Conservation (phyloP, 2,888 invertebrate genomes). For the Disparrhopalites patrizii region DNA sequence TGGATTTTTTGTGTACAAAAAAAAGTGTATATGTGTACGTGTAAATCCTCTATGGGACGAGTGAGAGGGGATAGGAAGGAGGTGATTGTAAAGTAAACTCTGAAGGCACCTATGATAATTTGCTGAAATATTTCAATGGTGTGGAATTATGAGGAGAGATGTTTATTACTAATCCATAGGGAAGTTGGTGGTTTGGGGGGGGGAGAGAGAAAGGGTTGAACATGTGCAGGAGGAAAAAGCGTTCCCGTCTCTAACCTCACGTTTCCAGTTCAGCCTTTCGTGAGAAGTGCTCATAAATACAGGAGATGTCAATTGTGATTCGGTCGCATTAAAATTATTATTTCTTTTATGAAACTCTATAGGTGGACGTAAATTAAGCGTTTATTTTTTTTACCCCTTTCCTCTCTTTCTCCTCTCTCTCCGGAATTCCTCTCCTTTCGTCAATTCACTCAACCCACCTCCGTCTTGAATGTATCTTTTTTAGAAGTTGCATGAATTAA, state of each 20-base stretch:
- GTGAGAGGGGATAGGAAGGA: background rate
- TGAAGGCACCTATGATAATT: background rate
- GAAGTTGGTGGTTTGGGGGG: too few relatives aligned
- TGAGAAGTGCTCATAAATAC: constrained; percentile 35
- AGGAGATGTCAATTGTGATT: constrained; percentile 33
- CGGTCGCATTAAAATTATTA: constrained; percentile 32
- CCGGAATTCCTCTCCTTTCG: too few relatives aligned
- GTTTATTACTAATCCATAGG: background rate
- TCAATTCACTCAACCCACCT: background rate
- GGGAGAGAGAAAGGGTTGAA: too few relatives aligned
- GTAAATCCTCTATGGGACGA: background rate
- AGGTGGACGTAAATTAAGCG: background rate
- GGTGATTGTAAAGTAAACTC: background rate
- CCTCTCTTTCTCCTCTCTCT: too few relatives aligned
- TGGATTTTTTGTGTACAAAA: too few relatives aligned
- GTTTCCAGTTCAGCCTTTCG: constrained; percentile 11
- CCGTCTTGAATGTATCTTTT: background rate
- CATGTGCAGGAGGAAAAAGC: too few relatives aligned
- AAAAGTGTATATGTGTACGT: too few relatives aligned
- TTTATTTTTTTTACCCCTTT: background rate
- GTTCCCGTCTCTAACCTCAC: too few relatives aligned
- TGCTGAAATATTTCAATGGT: constrained; percentile 1
- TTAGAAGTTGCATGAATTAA: too few relatives aligned
- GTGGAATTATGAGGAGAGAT: background rate
- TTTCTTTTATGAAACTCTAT: constrained; percentile 5